A percentile compares a stretch with the other conserved stretches of the same genome.
phyloP scores from a whole-genome alignment of 2,113 vertebrate genomes.

The Rhinogobius similis region DNA sequence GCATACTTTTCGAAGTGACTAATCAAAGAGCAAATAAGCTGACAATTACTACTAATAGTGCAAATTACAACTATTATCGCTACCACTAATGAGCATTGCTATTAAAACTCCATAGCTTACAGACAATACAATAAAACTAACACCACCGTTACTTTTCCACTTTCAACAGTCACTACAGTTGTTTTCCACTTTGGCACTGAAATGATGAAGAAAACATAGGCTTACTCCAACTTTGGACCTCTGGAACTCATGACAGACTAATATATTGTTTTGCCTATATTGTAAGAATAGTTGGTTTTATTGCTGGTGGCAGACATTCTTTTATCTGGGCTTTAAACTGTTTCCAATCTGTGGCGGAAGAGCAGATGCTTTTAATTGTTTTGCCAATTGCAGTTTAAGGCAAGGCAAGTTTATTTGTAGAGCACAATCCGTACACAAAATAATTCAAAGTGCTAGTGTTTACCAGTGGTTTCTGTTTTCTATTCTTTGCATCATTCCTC shows the following conservation, averaged over 20 bases:
- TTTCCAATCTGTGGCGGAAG: conserved; percentile 16
- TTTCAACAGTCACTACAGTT: not conserved
- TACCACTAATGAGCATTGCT: not conserved
- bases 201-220: not conserved
- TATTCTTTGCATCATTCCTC: not conserved
- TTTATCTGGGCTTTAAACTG: conserved; percentile 13
- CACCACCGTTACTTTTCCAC: not conserved
- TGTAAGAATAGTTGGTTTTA: conserved; percentile 17
- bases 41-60: too few relatives aligned
- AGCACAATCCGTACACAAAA: too few relatives aligned
- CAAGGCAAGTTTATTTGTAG: too few relatives aligned
- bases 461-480: conserved; percentile 6
- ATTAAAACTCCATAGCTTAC: not conserved
- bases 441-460: not conserved
- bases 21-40: too few relatives aligned
- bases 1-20: too few relatives aligned
- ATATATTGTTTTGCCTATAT: not conserved
- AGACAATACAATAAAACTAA: not conserved
- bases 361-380: conserved; percentile 52
- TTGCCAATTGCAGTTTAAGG: conserved; percentile 5
- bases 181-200: too few relatives aligned
- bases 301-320: conserved; percentile 6
- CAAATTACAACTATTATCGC: too few relatives aligned
- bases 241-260: not conserved
- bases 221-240: not conserved